Conservation (phyloP, 1,140 invertebrate genomes). For the Cotesia glomerata region DNA sequence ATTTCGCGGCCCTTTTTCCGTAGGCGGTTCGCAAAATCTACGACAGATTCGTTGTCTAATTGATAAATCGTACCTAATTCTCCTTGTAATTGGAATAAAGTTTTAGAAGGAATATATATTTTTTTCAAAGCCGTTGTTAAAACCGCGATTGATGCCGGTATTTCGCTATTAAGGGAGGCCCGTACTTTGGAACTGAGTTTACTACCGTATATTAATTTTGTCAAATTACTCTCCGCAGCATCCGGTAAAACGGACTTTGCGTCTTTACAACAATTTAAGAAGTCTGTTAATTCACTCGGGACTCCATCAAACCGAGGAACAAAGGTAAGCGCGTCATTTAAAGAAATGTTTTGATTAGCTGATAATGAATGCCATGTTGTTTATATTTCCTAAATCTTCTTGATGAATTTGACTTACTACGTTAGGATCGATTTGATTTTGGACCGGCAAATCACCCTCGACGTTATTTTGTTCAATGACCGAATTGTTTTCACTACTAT, state of each 20-base stretch:
- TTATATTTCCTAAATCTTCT: no score
- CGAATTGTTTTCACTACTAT: neutral
- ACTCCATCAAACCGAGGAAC: neutral
- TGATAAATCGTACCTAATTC: neutral
- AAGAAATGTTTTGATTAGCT: neutral
- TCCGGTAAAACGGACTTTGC: neutral
- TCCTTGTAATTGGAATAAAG: neutral
- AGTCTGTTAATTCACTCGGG: neutral
- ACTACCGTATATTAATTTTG: neutral
- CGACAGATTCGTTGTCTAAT: neutral
- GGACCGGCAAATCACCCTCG: no score
- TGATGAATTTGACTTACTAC: neutral
- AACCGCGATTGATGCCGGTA: neutral
- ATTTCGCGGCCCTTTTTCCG: neutral
- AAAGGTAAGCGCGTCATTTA: neutral
- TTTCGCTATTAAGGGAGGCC: neutral
- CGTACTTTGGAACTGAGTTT: neutral
- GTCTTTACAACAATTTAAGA: neutral
- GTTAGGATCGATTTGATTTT: neutral
- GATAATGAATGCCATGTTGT: neutral
- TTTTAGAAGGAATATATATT: neutral
- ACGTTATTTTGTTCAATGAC: neutral
- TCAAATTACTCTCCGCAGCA: neutral
- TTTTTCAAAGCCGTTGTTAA: neutral
- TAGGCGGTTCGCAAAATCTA: neutral